Conservation (phyloP, 2,797 vertebrate genomes). For the Pteronotus mesoamericanus region DNA sequence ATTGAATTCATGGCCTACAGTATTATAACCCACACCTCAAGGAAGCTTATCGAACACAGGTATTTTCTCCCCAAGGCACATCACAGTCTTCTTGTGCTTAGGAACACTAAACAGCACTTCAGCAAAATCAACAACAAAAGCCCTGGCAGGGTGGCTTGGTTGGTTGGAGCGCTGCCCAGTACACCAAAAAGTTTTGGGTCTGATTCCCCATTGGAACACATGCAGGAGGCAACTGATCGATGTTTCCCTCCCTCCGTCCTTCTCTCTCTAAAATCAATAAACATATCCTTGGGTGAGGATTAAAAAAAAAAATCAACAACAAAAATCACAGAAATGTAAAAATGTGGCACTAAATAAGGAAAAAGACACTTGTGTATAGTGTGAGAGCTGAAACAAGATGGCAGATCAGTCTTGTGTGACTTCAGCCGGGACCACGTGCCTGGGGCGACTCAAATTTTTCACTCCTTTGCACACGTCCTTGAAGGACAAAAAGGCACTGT, state of each 20-base stretch:
- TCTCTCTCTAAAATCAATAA: too few relatives aligned
- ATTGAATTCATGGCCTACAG: not conserved
- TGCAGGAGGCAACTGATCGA: too few relatives aligned
- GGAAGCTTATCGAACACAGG: not conserved
- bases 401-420: not conserved
- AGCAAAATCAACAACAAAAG: not conserved
- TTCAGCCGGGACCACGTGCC: not conserved
- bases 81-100: not conserved
- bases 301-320: not conserved
- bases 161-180: not conserved
- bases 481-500: not conserved
- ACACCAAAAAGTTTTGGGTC: not conserved
- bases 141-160: too few relatives aligned
- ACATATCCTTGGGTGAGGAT: not conserved
- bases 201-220: not conserved
- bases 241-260: too few relatives aligned
- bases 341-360: not conserved
- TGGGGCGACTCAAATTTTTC: accelerated
- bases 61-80: not conserved
- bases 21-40: not conserved
- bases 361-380: not conserved
- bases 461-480: not conserved
- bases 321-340: not conserved
- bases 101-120: not conserved
- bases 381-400: not conserved